Conservation (phyloP, 1,140 invertebrate species). For the Cyclina sinensis region DNA sequence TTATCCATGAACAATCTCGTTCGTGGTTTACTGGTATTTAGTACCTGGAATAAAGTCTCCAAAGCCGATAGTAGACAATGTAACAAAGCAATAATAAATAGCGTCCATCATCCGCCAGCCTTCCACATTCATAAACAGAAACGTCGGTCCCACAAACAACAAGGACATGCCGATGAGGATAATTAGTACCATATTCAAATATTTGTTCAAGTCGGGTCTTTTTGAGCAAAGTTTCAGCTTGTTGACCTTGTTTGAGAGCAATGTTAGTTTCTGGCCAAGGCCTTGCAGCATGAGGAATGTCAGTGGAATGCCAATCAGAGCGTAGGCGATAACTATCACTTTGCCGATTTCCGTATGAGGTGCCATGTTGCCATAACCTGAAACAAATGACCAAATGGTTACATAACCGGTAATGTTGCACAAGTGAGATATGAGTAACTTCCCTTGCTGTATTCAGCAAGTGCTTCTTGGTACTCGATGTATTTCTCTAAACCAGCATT, state of each 20-base stretch:
- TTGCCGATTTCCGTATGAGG: conserved; percentile 96
- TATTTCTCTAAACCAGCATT: no score
- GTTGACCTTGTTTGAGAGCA: conserved; percentile 75
- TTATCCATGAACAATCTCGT: no score
- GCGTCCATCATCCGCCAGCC: conserved; percentile 97
- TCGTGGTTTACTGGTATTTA: no score
- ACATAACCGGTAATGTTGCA: no score
- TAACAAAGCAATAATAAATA: conserved; percentile 98
- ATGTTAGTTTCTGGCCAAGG: conserved; percentile 77
- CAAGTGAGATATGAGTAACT: no score
- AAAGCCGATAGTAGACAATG: conserved; percentile 93
- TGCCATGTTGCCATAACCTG: conserved; percentile 98
- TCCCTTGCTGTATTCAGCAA: no score
- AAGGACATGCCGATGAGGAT: conserved; percentile 75
- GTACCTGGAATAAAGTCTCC: conserved; percentile 97
- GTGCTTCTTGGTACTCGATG: no score
- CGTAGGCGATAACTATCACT: conserved; percentile 96
- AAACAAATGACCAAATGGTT: conserved; percentile 29
- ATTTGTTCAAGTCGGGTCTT: conserved; percentile 76
- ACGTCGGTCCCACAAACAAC: conserved; percentile 78
- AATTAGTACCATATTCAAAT: conserved; percentile 79
- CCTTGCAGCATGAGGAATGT: conserved; percentile 91
- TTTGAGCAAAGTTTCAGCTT: conserved; percentile 76
- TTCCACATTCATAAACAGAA: conserved; percentile 92
- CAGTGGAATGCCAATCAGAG: conserved; percentile 97